phyloP scores from a whole-genome alignment of 2,888 invertebrate genomes.

The Onchidella celtica region DNA sequence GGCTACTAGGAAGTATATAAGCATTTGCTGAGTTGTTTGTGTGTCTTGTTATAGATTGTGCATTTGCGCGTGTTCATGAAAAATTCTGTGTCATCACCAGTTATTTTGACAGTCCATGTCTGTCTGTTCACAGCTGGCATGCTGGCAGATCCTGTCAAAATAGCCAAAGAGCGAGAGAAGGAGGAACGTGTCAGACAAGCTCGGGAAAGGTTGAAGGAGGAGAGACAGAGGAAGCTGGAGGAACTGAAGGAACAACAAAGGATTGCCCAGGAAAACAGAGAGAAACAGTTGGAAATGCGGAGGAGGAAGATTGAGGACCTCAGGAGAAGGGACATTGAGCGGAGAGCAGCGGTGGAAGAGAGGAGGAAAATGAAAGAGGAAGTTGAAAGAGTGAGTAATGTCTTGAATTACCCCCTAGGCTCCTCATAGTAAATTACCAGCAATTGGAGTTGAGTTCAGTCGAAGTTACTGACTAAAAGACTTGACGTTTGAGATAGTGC shows the following conservation, averaged over 20 bases:
- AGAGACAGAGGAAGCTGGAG: slow-evolving; percentile 68
- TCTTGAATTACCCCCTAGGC: too few species aligned
- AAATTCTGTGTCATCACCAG: too few species aligned
- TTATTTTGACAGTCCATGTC: too few species aligned
- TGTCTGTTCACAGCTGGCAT: slow-evolving; percentile 12
- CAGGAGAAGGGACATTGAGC: slow-evolving; percentile 68
- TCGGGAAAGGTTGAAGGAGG: slow-evolving; percentile 67
- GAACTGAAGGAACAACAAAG: slow-evolving; percentile 73
- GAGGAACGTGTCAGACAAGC: slow-evolving; percentile 70
- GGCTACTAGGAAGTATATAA: too few species aligned
- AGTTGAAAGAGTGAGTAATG: slow-evolving; percentile 67
- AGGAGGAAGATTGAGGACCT: slow-evolving; percentile 73
- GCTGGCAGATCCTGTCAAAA: slow-evolving; percentile 62
- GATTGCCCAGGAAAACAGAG: slow-evolving; percentile 72
- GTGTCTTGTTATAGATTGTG: too few species aligned
- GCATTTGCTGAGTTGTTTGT: too few species aligned
- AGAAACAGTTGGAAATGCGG: slow-evolving; percentile 71
- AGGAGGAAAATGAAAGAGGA: slow-evolving; percentile 67
- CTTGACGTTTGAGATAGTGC: too few species aligned
- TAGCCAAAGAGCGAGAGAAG: slow-evolving; percentile 69
- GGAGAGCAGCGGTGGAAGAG: slow-evolving; percentile 72
- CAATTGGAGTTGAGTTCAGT: too few species aligned
- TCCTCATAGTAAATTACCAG: too few species aligned
- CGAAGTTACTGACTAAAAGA: too few species aligned
- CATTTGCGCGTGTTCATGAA: too few species aligned